Evolutionary conservation across 2,888 invertebrate genomes (phyloP), one percentile per base, ranked within the genome.

Genomic region (Amaurobius ferox): DNA sequence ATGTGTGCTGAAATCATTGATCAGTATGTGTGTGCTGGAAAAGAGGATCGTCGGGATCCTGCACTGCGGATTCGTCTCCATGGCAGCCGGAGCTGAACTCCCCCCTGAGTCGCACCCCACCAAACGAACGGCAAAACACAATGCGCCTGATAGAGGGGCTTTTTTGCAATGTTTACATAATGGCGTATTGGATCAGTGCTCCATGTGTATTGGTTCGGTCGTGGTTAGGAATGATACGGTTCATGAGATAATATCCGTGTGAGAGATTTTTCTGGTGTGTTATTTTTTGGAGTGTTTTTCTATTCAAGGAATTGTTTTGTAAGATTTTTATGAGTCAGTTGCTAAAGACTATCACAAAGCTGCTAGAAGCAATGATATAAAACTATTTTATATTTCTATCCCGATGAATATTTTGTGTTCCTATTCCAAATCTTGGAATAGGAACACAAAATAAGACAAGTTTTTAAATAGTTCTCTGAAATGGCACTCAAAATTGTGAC

Each of bases 31-130:
- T 55, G 23, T 23, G 23, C 16, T 3, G 19, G 55, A 19, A n/a
- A 55, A 23, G 16, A 39, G 44, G 23, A 40, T 28, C 40, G 40
- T 68, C 68, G 23, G 70, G 62, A 79, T 79, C 79, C 79, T 79
- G 79, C 79, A 79, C 79, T 79, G 79, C 79, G 79, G 79, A 64
- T 72, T 40, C 64, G 79, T 80, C 80, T 39, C 80, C 73, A 73
- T 73, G 80, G 80, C 68, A 80, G 73, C 73, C 26, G 35, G 30
- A 28, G n/a, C n/a, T n/a, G 35, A 44, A 29, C 64, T 40, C 23
- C 23, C 55, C 66, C 48, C 68, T 48, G n/a, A 29, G 62, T 28
- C 39, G 13, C 19, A 19, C 40, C 44, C 48, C 55, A n/a, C 55
- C 55, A 19, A 9, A 19, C 30, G 29, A 29, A 44, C 28, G n/a